Conservation (phyloP, 2,888 invertebrate genomes). For the Prenolepis imparis region DNA sequence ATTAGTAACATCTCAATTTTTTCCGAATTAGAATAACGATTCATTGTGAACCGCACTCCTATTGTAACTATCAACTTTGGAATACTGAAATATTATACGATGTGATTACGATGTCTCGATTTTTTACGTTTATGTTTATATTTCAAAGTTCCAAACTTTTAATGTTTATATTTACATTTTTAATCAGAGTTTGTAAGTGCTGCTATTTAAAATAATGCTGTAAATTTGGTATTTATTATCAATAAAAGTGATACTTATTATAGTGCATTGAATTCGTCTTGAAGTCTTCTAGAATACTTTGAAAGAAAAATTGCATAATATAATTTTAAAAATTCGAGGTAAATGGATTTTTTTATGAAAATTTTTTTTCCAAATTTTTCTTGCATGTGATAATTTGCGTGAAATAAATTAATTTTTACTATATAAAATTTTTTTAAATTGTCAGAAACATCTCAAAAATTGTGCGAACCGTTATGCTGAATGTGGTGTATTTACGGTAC, state of each 20-base stretch:
- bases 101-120: not conserved
- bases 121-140: not conserved
- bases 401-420: no score
- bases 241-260: not conserved
- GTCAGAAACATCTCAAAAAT: no score
- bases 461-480: no score
- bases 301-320: not conserved
- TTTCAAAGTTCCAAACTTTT: no score
- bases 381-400: not conserved
- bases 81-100: no score
- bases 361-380: not conserved
- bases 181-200: not conserved
- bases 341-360: not conserved
- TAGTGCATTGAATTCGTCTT: not conserved
- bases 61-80: conserved; percentile 5
- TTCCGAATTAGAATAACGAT: not conserved
- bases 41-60: not conserved
- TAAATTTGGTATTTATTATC: not conserved
- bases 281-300: not conserved
- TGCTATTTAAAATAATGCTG: not conserved
- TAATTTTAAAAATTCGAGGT: not conserved
- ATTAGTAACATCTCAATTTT: not conserved
- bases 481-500: no score
- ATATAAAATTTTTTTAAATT: no score
- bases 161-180: not conserved